These are phyloP conservation scores for Lasioglossum albipes DNA, from an alignment of 1,140 invertebrate genomes.

Conservation along the genomic window DNA sequence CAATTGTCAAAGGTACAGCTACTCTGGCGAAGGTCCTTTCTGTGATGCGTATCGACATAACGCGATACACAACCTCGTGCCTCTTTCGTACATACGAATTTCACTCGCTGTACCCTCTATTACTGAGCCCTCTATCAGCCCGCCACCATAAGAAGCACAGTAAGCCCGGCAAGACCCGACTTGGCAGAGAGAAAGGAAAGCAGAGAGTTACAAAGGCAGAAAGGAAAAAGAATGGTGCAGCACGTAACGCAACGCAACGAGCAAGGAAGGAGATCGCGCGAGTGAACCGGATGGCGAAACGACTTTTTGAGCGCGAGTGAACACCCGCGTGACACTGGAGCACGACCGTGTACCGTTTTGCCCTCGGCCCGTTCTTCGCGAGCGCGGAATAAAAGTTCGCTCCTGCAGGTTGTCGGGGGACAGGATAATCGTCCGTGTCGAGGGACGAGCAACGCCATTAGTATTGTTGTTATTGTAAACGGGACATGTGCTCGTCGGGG, in stretches of 20 bases:
- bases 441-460: not conserved
- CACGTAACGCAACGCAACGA: slow-evolving; percentile 9
- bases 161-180: no score
- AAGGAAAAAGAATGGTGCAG: not conserved
- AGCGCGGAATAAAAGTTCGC: slow-evolving; percentile 33
- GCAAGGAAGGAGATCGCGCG: slow-evolving; percentile 40
- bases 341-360: slow-evolving; percentile 55
- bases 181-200: slow-evolving; percentile 6
- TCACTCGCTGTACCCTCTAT: no score
- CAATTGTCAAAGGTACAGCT: no score
- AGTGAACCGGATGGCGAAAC: slow-evolving; percentile 67
- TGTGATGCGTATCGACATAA: no score
- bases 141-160: no score
- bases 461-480: slow-evolving; percentile 1
- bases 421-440: slow-evolving; percentile 27
- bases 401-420: slow-evolving; percentile 1
- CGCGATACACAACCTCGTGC: no score
- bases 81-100: no score
- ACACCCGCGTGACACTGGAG: slow-evolving; percentile 53
- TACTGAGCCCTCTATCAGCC: no score
- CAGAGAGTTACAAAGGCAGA: not conserved
- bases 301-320: slow-evolving; percentile 62
- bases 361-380: slow-evolving; percentile 25
- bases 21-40: no score
- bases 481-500: not conserved